Base-by-base conservation (phyloP, 1,140 invertebrate genomes). In the Marisa cornuarietis region DNA sequence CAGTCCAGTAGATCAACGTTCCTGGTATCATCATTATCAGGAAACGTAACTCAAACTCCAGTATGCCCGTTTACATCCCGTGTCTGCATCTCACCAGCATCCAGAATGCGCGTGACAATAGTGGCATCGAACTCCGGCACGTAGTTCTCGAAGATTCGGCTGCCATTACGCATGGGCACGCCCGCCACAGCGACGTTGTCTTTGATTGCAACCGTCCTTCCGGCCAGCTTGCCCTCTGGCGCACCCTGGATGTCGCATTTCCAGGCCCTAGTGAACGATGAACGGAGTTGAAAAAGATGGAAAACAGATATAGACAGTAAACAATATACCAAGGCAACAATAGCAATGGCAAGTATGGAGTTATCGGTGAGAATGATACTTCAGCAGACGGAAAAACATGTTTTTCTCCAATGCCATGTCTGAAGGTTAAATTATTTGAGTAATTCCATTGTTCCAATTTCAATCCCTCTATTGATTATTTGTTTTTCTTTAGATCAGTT, bases 141-240 rank as follows among this genome's bases (percentile, higher is more conserved):
- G 63, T 85, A 89, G 42, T 85, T 86, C 20, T 88, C 83, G 42
- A 88, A 61, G 0, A 87, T 52, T 71, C 83, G 85, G 63, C 80
- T 83, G 14, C 88, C 87, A 63, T 87, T 87, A 82, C 85, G 84
- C 88, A 90, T 87, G 20, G 88, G 88, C 0, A 89, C 85, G 10
- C 88, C 87, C 11, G 88, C 88, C 26, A 90, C 86, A 68, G 84
- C 82, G 3, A 85, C 78, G 74, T 86, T 88, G 82, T 90, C 88
- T 80, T 89, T 88, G 79, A 90, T 84, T 5, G 78, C 88, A 11
- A 89, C 54, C 0, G 66, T 86, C 63, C 87, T 88, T 14, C 88
- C 88, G 20, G 76, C 74, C 58, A 89, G 82, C 65, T 82, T 83
- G 10, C 88, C 88, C 42, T 71, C 63, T 16, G 79, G 13, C 0